Conservation (phyloP, 2,113 vertebrate genomes). For the Toxostoma redivivum region DNA sequence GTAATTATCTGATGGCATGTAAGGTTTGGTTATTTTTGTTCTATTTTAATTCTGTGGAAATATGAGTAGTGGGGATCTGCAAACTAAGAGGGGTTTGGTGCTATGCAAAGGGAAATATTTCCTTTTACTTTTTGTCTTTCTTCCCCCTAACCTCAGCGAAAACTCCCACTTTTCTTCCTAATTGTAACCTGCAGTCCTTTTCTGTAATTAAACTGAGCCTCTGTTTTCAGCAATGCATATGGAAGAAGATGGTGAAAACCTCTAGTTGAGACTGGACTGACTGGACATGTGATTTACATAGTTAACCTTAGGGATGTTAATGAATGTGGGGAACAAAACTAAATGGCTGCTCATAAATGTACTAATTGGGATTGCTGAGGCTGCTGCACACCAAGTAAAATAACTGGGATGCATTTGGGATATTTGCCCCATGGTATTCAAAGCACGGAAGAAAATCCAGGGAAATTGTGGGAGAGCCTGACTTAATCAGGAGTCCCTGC, state of each 20-base stretch:
- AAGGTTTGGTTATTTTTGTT: background rate
- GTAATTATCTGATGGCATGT: background rate
- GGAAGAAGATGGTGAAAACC: background rate
- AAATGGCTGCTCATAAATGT: background rate
- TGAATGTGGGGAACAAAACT: background rate
- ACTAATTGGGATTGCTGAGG: background rate
- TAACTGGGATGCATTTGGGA: background rate
- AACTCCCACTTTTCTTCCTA: background rate
- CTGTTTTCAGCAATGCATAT: background rate
- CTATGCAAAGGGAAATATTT: background rate
- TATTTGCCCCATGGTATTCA: slow-evolving; percentile 17
- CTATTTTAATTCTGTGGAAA: background rate
- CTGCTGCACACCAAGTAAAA: background rate
- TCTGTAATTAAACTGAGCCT: background rate
- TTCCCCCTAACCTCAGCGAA: background rate
- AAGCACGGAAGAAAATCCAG: slow-evolving; percentile 2
- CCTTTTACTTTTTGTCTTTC: background rate
- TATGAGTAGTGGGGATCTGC: background rate
- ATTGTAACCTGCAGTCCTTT: background rate
- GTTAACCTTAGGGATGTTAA: background rate
- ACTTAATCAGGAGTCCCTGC: slow-evolving; percentile 58
- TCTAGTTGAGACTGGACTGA: background rate
- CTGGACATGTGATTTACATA: background rate
- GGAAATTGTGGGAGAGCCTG: slow-evolving; percentile 45
- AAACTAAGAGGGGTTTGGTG: background rate